Conservation (phyloP, 2,888 invertebrate genomes). For the Tipula helvola region DNA sequence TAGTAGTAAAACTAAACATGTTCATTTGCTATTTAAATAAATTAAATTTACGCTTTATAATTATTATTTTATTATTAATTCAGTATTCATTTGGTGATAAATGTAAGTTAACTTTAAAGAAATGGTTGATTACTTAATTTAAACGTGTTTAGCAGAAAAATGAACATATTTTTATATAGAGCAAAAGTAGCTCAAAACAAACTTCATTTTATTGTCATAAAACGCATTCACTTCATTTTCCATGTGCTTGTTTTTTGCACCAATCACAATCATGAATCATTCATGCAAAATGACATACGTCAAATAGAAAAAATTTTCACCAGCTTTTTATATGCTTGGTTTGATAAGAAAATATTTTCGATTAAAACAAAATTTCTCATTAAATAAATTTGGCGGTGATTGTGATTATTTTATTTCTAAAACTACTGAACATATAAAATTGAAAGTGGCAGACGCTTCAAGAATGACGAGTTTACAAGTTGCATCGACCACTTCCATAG, state of each 20-base stretch:
- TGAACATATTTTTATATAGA: not conserved
- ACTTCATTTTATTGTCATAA: not conserved
- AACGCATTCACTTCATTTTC: not conserved
- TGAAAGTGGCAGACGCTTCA: not conserved
- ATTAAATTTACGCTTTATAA: not conserved
- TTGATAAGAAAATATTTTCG: not conserved
- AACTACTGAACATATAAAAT: not conserved
- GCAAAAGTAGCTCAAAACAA: not conserved
- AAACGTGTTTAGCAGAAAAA: not conserved
- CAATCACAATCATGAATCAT: not conserved
- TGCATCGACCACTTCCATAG: no score
- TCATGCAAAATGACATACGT: not conserved
- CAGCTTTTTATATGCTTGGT: not conserved
- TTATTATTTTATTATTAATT: not conserved
- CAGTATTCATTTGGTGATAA: not conserved
- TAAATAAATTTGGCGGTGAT: not conserved
- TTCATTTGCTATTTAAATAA: not conserved
- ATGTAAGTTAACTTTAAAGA: not conserved
- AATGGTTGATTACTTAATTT: not conserved
- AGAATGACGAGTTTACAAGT: not conserved
- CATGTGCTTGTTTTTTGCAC: not conserved
- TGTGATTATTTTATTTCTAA: not conserved
- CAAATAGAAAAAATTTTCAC: not conserved
- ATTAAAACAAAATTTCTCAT: not conserved
- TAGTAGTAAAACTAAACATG: not conserved